A percentile compares a stretch with the other conserved stretches of the same genome.
Conservation (phyloP, 2,797 vertebrate genomes). For the Tauraco hartlaubi region DNA sequence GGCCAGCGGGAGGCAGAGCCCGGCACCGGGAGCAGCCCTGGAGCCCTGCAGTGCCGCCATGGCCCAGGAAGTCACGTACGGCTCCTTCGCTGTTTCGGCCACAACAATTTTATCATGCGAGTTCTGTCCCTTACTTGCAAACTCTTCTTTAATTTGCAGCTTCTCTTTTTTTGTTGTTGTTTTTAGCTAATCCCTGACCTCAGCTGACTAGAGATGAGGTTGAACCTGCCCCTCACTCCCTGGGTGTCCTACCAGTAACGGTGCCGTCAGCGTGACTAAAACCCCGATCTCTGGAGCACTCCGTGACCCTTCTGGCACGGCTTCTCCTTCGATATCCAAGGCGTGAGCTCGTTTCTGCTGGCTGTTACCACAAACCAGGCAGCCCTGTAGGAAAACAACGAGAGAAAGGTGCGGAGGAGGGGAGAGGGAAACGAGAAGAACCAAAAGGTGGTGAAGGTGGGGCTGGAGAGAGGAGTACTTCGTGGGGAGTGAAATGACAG, state of each 20-base stretch:
- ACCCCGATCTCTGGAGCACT: background rate
- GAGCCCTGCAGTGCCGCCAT: background rate
- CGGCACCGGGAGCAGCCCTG: background rate
- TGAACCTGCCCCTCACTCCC: background rate
- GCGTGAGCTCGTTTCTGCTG: background rate
- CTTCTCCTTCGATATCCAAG: background rate
- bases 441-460: constrained; percentile 39
- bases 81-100: background rate
- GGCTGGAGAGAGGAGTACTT: constrained; percentile 24
- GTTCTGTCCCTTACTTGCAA: background rate
- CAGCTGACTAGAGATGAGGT: background rate
- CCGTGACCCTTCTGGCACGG: background rate
- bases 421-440: background rate
- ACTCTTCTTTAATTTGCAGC: background rate
- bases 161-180: background rate
- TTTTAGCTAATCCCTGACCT: background rate
- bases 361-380: background rate
- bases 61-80: background rate
- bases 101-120: fast-evolving
- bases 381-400: background rate
- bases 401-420: constrained; percentile 20
- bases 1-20: background rate
- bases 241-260: background rate
- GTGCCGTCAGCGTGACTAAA: background rate
- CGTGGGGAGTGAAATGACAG: constrained; percentile 59